Percentiles rank a stretch among this genome's conserved stretches.
Evolutionary conservation across 2,797 vertebrate genomes (phyloP).

Genomic region (Lithobates sylvaticus): DNA sequence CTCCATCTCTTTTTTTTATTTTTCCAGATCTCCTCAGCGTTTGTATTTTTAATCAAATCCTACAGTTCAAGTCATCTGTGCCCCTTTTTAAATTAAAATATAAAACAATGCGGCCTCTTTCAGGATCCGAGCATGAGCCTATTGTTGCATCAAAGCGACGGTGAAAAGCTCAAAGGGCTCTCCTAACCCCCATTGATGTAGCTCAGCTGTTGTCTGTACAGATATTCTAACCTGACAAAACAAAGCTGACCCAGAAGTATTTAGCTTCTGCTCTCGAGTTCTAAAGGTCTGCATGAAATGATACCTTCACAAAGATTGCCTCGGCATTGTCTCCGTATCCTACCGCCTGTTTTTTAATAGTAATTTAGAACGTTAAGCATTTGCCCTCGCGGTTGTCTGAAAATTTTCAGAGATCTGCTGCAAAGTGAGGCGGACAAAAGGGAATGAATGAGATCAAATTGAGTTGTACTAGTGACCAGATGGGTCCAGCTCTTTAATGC

Average conservation of each 20-base stretch:
- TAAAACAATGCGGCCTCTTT: conserved; percentile 66
- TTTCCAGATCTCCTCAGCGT: conserved; percentile 5
- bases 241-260: conserved; percentile 65
- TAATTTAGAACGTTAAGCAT: conserved; percentile 73
- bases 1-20: background rate
- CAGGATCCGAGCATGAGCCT: conserved; percentile 66
- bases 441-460: conserved; percentile 81
- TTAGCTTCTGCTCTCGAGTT: conserved; percentile 69
- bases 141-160: conserved; percentile 67
- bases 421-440: conserved; percentile 80
- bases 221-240: conserved; percentile 73
- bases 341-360: conserved; percentile 67
- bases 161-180: conserved; percentile 67
- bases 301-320: conserved; percentile 74
- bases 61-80: conserved; percentile 67
- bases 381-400: conserved; percentile 71
- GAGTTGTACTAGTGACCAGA: conserved; percentile 79
- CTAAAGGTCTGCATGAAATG: conserved; percentile 73
- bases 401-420: conserved; percentile 77
- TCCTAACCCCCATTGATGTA: conserved; percentile 65
- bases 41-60: conserved; percentile 74
- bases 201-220: conserved; percentile 70
- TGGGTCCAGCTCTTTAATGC: conserved; percentile 81
- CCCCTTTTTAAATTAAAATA: conserved; percentile 73
- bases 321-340: conserved; percentile 64